Conservation (phyloP, 1,140 invertebrate genomes). For the Macrobrachium nipponense region DNA sequence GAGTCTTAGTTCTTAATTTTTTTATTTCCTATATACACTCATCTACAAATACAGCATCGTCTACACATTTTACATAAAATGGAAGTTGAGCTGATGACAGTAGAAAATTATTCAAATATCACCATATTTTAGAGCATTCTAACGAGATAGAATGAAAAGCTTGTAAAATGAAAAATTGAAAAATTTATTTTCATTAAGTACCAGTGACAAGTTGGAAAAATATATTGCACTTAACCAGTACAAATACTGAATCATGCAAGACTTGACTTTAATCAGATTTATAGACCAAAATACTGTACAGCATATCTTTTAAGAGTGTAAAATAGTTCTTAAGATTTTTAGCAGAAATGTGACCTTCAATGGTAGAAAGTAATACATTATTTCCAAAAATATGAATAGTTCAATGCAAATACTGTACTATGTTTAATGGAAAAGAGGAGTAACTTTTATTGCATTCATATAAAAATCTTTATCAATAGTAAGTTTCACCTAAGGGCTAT, state of each 20-base stretch:
- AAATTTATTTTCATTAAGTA: conserved; percentile 25
- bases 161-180: not conserved
- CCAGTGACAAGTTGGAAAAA: conserved; percentile 32
- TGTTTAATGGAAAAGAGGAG: too few relatives aligned
- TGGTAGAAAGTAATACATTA: too few relatives aligned
- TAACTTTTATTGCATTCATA: too few relatives aligned
- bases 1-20: conserved; percentile 35
- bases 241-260: conserved; percentile 20
- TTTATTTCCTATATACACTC: conserved; percentile 52
- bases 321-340: not conserved
- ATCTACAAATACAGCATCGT: conserved; percentile 54
- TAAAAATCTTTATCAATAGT: too few relatives aligned
- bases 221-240: conserved; percentile 34
- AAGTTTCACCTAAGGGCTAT: too few relatives aligned
- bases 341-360: too few relatives aligned
- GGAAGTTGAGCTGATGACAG: conserved; percentile 48
- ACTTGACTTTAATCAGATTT: not conserved
- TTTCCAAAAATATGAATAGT: too few relatives aligned
- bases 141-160: not conserved
- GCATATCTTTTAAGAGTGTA: not conserved
- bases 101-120: conserved; percentile 11
- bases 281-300: not conserved
- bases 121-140: not conserved
- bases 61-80: conserved; percentile 48
- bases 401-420: too few relatives aligned